Conservation (phyloP, 2,888 invertebrate genomes). For the Nephrotoma appendiculata region DNA sequence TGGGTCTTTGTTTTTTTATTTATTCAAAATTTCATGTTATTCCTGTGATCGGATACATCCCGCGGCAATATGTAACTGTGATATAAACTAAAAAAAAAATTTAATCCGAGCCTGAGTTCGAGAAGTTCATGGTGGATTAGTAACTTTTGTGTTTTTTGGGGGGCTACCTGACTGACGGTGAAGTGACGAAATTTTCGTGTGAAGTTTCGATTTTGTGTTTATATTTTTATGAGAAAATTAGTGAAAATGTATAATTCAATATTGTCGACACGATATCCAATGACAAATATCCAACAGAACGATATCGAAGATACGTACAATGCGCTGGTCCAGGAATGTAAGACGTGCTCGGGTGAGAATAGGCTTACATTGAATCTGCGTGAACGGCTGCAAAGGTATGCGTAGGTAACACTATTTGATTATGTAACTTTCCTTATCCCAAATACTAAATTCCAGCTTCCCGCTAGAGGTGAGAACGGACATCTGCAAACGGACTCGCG, state of each 20-base stretch:
- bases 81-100: background rate
- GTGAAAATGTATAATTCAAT: constrained; percentile 1
- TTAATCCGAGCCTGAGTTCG: background rate
- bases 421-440: background rate
- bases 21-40: background rate
- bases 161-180: background rate
- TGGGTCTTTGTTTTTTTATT: background rate
- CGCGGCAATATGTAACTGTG: background rate
- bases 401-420: background rate
- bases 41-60: background rate
- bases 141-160: background rate
- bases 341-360: background rate
- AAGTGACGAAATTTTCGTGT: background rate
- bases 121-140: background rate
- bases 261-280: background rate
- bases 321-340: background rate
- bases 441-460: constrained; percentile 28
- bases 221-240: background rate
- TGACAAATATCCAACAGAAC: background rate
- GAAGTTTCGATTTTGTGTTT: background rate
- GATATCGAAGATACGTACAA: background rate
- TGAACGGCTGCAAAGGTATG: background rate
- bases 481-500: constrained; percentile 51
- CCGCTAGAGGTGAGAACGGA: constrained; percentile 45
- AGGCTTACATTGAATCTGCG: background rate